These are phyloP conservation scores for Nanorana parkeri DNA, from an alignment of 2,113 vertebrate genomes.

Conservation along the genomic window DNA sequence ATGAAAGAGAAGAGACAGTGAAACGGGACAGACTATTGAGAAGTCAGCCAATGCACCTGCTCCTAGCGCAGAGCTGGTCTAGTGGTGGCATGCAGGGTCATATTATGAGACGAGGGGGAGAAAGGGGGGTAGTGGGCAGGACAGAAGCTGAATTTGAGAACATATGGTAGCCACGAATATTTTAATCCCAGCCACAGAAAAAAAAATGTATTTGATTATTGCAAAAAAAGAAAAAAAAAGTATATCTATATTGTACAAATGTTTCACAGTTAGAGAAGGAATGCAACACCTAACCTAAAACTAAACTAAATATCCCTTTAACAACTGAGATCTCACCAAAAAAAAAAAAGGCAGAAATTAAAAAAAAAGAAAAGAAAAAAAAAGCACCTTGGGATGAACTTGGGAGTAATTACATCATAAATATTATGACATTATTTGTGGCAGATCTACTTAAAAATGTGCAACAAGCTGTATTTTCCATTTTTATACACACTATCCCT, in stretches of 20 bases:
- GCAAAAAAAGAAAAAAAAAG: neutral
- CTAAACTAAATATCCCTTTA: neutral
- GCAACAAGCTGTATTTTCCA: conserved; percentile 69
- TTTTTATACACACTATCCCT: conserved; percentile 32
- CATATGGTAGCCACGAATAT: conserved; percentile 42
- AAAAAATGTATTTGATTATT: neutral
- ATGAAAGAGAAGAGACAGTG: conserved; percentile 4
- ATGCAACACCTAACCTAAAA: neutral
- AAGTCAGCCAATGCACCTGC: conserved; percentile 68
- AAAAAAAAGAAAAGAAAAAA: conserved; percentile 70
- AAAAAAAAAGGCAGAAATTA: conserved; percentile 79
- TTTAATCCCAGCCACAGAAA: conserved; percentile 27
- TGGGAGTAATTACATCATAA: conserved; percentile 88
- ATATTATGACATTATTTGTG: conserved; percentile 94
- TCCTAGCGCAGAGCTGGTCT: conserved; percentile 68
- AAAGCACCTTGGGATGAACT: conserved; percentile 71
- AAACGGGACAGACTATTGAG: conserved; percentile 64
- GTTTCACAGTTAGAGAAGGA: conserved; percentile 9
- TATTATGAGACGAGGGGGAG: conserved; percentile 74
- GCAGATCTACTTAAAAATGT: conserved; percentile 77
- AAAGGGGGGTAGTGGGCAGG: conserved; percentile 73
- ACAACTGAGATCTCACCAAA: conserved; percentile 65
- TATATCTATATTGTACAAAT: neutral
- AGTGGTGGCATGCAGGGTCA: conserved; percentile 75
- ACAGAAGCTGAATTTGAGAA: conserved; percentile 65